phyloP scores from a whole-genome alignment of 1,140 invertebrate species.

The Pararge aegeria region DNA sequence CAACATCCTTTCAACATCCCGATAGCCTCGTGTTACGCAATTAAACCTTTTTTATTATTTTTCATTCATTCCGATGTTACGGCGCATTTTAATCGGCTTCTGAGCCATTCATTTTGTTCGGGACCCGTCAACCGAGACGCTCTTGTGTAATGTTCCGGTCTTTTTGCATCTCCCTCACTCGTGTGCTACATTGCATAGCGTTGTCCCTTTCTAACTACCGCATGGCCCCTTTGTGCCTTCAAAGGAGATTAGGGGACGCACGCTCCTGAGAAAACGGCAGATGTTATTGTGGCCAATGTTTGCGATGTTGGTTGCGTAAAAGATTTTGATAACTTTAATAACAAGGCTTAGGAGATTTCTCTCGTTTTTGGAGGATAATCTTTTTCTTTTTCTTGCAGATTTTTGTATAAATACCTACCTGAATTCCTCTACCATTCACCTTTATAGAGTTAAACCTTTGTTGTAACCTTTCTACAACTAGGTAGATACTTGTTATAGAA shows the following conservation, averaged over 20 bases:
- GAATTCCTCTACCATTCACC: no score
- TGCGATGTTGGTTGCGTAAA: slow-evolving; percentile 40
- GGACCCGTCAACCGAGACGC: slow-evolving; percentile 68
- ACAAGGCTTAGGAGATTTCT: slow-evolving; percentile 29
- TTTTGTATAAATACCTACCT: neutral
- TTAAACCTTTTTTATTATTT: slow-evolving; percentile 54
- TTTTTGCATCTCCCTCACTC: slow-evolving; percentile 35
- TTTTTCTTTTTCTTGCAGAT: neutral
- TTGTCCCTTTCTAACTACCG: slow-evolving; percentile 43
- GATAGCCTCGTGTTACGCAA: slow-evolving; percentile 58
- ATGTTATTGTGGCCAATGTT: slow-evolving; percentile 62
- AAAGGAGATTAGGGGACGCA: slow-evolving; percentile 68
- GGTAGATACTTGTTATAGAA: no score
- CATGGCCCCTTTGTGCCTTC: slow-evolving; percentile 58
- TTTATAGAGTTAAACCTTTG: no score
- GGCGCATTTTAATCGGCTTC: slow-evolving; percentile 67
- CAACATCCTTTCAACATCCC: slow-evolving; percentile 32
- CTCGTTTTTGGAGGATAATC: neutral
- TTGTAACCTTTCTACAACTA: no score
- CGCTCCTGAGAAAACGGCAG: slow-evolving; percentile 74
- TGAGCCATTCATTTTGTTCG: slow-evolving; percentile 71
- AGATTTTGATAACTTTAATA: slow-evolving; percentile 53
- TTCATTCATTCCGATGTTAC: slow-evolving; percentile 64
- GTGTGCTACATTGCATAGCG: slow-evolving; percentile 6
- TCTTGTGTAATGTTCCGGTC: slow-evolving; percentile 69